Conservation (phyloP, 2,888 invertebrate genomes). For the Hydrotaea diabolus region DNA sequence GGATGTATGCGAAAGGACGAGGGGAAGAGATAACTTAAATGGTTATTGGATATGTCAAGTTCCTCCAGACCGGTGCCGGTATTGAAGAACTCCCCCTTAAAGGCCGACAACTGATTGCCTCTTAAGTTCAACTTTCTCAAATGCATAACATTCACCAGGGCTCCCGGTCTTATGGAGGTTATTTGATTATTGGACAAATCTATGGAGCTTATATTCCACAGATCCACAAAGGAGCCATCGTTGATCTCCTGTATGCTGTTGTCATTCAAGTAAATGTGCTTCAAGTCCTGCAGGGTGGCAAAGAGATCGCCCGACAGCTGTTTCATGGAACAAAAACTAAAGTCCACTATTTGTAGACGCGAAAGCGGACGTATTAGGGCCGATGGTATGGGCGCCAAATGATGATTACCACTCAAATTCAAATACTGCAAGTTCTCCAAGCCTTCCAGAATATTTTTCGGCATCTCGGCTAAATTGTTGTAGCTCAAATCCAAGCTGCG, state of each 20-base stretch:
- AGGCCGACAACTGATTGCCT: conserved; percentile 89
- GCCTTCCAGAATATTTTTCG: conserved; percentile 85
- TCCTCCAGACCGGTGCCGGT: conserved; percentile 90
- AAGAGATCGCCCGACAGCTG: conserved; percentile 88
- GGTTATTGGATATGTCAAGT: conserved; percentile 90
- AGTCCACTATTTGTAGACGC: conserved; percentile 86
- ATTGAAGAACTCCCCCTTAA: conserved; percentile 92
- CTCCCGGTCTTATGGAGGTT: conserved; percentile 86
- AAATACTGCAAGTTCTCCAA: conserved; percentile 86
- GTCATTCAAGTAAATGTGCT: conserved; percentile 86
- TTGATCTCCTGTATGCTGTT: conserved; percentile 90
- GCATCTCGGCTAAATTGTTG: conserved; percentile 88
- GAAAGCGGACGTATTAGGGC: conserved; percentile 87
- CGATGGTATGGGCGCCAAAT: conserved; percentile 84
- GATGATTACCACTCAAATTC: conserved; percentile 89
- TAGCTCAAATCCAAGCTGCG: conserved; percentile 89
- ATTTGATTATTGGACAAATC: conserved; percentile 91
- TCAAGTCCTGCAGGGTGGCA: conserved; percentile 85
- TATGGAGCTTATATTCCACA: conserved; percentile 87
- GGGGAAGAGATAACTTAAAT: conserved; percentile 90
- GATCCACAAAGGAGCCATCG: conserved; percentile 88
- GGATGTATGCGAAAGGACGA: conserved; percentile 93
- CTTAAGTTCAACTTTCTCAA: conserved; percentile 87
- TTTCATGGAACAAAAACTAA: conserved; percentile 88
- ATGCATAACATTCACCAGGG: conserved; percentile 89